phyloP scores from a whole-genome alignment of 2,888 invertebrate species.

The Autographa gamma region DNA sequence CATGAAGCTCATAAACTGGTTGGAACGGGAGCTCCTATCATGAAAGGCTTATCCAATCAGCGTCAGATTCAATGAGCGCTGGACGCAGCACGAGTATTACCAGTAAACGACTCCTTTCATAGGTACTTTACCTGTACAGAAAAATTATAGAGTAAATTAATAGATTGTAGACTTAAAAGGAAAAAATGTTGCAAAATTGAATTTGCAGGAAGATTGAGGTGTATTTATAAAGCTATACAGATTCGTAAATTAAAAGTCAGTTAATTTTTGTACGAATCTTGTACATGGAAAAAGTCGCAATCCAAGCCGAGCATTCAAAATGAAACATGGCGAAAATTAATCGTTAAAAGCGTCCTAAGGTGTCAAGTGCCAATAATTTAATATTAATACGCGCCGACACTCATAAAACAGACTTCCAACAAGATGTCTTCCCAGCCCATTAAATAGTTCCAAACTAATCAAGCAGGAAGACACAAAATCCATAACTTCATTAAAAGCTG shows the following conservation, averaged over 20 bases:
- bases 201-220: background rate
- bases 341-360: background rate
- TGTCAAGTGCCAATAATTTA: background rate
- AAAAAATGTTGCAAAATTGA: background rate
- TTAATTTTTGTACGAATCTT: too few relatives aligned
- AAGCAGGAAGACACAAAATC: constrained; percentile 56
- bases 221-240: background rate
- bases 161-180: background rate
- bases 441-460: constrained; percentile 65
- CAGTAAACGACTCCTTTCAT: constrained; percentile 1
- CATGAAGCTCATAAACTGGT: background rate
- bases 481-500: constrained; percentile 64
- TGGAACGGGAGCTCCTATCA: background rate
- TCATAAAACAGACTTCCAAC: constrained; percentile 38
- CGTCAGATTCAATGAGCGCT: background rate
- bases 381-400: constrained; percentile 25
- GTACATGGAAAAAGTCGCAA: too few relatives aligned
- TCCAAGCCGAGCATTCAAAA: too few relatives aligned
- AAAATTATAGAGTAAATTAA: background rate
- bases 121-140: background rate
- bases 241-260: too few relatives aligned
- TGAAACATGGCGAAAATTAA: too few relatives aligned
- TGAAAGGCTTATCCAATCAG: background rate
- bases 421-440: constrained; percentile 40
- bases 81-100: background rate